Base-by-base conservation (phyloP, 2,797 vertebrate species). In the Cuculus canorus region DNA sequence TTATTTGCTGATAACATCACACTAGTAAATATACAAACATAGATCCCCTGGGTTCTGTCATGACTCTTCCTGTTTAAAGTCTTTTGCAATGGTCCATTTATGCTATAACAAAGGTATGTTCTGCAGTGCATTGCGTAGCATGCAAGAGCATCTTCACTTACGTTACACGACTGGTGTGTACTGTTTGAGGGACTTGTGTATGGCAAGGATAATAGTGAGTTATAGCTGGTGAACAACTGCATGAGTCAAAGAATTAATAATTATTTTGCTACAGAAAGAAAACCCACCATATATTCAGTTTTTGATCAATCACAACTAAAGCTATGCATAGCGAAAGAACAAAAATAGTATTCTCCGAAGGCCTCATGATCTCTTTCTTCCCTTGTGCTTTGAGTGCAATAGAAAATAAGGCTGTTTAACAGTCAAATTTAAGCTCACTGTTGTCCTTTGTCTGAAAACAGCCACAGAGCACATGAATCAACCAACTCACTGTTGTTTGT, bases 221-320 rank as follows among this genome's bases (percentile, higher is more conserved):
- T 54, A 53, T 61, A 65, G 43, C 7, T 63, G 8, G 6, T 59
- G 37, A 84, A 35, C 3, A 69, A 69, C 60, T 25, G 13, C 4
- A 8, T 65, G 13, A 61, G 52, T 48, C 23, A 64, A 64, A 64
- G n/a, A 72, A 63, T n/a, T 71, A 61, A 30, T 8, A 33, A n/a
- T 32, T 56, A 3, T 60, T 64, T 43, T 32, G 4, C 17, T 65
- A 28, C 13, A 47, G 24, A 48, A 69, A 57, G 4, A 22, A 35
- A 47, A 39, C 5, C 0, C 5, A 8, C 8, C n/a, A 19, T 7
- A 4, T 79, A 21, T 45, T 72, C 25, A 56, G 17, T 53, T 37
- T 33, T 65, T 73, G 23, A 63, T 19, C 13, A 65, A 8, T 39
- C 11, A 41, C 23, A 43, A 6, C 19, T 53, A 43, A 50, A 81